Evolutionary conservation across 2,797 vertebrate genomes (phyloP), one percentile per base, ranked within the genome.

Genomic region (Thripadectes ignobilis): DNA sequence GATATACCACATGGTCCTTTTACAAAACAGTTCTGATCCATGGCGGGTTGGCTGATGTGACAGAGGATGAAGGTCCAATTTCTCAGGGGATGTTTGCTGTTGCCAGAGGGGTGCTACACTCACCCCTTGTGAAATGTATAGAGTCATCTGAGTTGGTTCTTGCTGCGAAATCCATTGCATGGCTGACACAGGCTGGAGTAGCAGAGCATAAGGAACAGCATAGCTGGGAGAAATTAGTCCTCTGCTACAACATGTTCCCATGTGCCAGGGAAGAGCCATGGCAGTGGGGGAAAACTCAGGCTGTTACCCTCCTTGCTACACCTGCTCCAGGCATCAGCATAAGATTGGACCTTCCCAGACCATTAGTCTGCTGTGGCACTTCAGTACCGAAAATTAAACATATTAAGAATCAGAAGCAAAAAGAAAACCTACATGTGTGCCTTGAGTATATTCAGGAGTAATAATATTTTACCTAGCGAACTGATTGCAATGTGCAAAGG

Each of bases 1-100:
- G 15, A 38, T 52, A 3, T 3, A 45, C n/a, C 38, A 13, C 34
- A 20, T 1, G 4, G 5, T 45, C 15, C 38, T 36, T 27, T 87
- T n/a, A 52, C 2, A 10, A 30, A 85, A 11, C 22, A 10, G 18
- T 15, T 39, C 62, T 15, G 11, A 30, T 14, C 38, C 0, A 0
- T 32, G 38, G 5, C 14, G 36, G 48, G 10, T 2, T 54, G 61
- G 38, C 36, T 78, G 36, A 48, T 1, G 7, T 41, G 67, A 36
- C 19, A 43, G 27, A 29, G 46, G 13, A 34, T 10, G 30, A 39
- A 76, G 26, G 15, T 69, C 14, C 19, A 10, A 32, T 61, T 43
- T 75, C 71, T 52, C 58, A 41, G 51, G 22, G n/a, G 26, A 22
- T 29, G 21, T 54, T 72, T 79, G 54, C 62, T 15, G 1, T 8